Conservation (phyloP, 1,140 invertebrate species). For the Macrobrachium nipponense region DNA sequence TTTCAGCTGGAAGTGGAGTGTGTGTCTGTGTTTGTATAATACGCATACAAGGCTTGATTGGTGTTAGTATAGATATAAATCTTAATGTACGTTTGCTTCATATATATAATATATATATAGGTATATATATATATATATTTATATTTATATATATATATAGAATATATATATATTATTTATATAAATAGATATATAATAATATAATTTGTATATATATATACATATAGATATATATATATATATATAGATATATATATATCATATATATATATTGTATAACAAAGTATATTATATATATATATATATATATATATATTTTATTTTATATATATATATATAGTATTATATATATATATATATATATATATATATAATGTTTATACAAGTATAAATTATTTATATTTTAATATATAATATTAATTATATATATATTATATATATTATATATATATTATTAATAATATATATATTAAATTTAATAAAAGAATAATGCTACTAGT, state of each 20-base stretch:
- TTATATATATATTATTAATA: background rate
- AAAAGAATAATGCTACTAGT: no score
- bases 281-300: background rate
- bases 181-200: background rate
- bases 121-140: slow-evolving; percentile 2
- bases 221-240: slow-evolving; percentile 8
- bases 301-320: background rate
- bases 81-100: background rate
- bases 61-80: background rate
- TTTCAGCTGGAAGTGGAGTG: no score
- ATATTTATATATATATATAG: background rate
- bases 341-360: slow-evolving; percentile 11
- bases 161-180: background rate
- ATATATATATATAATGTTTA: slow-evolving; percentile 6
- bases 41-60: background rate
- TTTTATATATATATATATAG: no score
- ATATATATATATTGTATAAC: no score
- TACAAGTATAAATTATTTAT: no score
- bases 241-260: background rate
- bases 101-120: background rate
- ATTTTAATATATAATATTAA: background rate
- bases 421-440: background rate
- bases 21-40: background rate
- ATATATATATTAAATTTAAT: no score
- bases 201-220: slow-evolving; percentile 11